A percentile compares a stretch with the other conserved stretches of the same genome.
Evolutionary conservation across 2,888 invertebrate species (phyloP).

Genomic region (Cinara cedri): DNA sequence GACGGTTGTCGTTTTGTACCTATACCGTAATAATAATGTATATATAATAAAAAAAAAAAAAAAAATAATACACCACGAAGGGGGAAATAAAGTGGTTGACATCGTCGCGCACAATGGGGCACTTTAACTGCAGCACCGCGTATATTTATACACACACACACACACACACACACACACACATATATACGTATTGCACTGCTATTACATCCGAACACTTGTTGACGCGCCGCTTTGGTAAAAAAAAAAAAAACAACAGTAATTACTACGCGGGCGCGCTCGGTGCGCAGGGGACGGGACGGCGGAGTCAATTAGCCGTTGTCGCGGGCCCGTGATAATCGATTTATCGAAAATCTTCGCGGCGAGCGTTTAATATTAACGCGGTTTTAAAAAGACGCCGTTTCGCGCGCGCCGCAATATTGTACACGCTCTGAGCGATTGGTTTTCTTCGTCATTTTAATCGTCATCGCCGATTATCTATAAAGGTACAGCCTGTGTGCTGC

Average conservation of each 20-base stretch:
- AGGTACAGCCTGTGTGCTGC: too few relatives aligned
- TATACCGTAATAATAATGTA: too few relatives aligned
- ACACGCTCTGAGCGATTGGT: too few relatives aligned
- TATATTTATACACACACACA: too few relatives aligned
- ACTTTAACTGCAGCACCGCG: slow-evolving; percentile 17
- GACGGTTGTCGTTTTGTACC: slow-evolving; percentile 39
- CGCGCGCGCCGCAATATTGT: too few relatives aligned
- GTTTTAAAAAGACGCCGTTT: too few relatives aligned
- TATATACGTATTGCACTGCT: too few relatives aligned
- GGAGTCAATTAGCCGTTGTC: slow-evolving; percentile 18
- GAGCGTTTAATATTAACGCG: not conserved
- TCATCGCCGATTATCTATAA: too few relatives aligned
- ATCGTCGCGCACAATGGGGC: slow-evolving; percentile 50
- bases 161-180: not conserved
- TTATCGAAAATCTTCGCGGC: not conserved
- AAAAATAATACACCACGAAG: slow-evolving; percentile 20
- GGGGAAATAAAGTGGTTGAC: slow-evolving; percentile 57
- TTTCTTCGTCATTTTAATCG: too few relatives aligned
- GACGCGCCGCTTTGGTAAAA: slow-evolving; percentile 1
- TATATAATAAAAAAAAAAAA: too few relatives aligned
- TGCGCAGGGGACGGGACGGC: not conserved
- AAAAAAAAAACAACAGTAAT: slow-evolving; percentile 10
- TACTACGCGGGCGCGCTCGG: not conserved
- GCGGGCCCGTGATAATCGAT: not conserved
- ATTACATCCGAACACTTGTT: slow-evolving; percentile 43